These are phyloP conservation scores for Trogon melanurus DNA, from an alignment of 2,113 vertebrate species.

Conservation along the genomic window DNA sequence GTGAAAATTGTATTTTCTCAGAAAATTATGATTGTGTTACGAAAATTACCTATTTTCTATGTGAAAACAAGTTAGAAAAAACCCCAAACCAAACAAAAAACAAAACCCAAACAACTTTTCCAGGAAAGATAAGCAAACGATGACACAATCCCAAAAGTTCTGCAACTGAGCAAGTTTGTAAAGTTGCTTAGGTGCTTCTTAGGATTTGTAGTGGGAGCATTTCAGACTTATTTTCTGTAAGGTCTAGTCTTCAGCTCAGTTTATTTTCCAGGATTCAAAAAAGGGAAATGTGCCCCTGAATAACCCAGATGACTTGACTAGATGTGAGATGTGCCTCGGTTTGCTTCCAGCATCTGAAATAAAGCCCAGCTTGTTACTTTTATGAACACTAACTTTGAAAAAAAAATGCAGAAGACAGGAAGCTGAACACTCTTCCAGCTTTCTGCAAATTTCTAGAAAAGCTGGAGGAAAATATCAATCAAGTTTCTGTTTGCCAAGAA, in stretches of 20 bases:
- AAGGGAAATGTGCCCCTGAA: not conserved
- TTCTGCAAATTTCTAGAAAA: not conserved
- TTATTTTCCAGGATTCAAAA: not conserved
- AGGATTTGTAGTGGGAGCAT: not conserved
- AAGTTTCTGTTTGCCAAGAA: not conserved
- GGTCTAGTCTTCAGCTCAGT: not conserved
- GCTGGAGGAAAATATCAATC: not conserved
- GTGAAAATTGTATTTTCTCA: not conserved
- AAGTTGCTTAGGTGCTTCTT: not conserved
- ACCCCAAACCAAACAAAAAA: too few relatives aligned
- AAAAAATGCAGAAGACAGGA: not conserved
- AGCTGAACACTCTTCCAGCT: not conserved
- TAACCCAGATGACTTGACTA: not conserved
- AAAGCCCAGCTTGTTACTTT: not conserved
- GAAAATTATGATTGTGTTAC: not conserved
- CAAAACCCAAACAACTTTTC: not conserved
- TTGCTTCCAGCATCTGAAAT: not conserved
- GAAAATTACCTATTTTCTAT: not conserved
- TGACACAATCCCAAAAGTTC: not conserved
- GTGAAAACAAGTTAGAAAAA: not conserved
- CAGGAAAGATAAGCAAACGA: not conserved
- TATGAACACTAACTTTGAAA: not conserved
- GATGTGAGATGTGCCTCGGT: not conserved
- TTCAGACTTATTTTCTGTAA: not conserved
- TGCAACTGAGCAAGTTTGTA: not conserved